Conservation (phyloP, 2,888 invertebrate species). For the Margaritifera margaritifera region DNA sequence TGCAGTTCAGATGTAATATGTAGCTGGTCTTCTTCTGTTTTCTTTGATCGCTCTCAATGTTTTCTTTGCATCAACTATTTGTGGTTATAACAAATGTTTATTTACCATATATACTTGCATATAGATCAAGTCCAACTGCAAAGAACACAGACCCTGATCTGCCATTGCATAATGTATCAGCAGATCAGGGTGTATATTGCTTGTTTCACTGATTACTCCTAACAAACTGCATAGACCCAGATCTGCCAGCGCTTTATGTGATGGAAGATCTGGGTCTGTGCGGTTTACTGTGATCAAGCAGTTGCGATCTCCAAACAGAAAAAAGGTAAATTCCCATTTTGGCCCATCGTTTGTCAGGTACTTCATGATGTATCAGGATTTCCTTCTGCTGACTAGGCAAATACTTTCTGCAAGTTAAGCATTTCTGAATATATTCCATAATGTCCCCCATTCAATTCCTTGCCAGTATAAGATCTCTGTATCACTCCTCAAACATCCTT, state of each 20-base stretch:
- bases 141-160: too few species aligned
- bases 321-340: conserved; percentile 11
- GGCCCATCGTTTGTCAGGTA: conserved; percentile 6
- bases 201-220: too few species aligned
- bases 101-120: conserved; percentile 3
- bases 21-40: background rate
- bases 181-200: too few species aligned
- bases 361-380: conserved; percentile 1
- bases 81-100: conserved; percentile 3
- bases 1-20: background rate
- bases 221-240: too few species aligned
- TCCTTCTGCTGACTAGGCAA: too few species aligned
- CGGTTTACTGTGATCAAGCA: conserved; percentile 9
- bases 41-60: background rate
- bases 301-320: conserved; percentile 1
- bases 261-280: too few species aligned
- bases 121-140: conserved; percentile 4
- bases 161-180: too few species aligned
- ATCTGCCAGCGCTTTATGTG: too few species aligned
- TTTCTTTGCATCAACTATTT: background rate
- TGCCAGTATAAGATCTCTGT: conserved; percentile 6
- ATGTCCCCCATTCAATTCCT: background rate
- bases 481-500: conserved; percentile 9
- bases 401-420: too few species aligned
- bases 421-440: too few species aligned